Evolutionary conservation across 2,113 vertebrate genomes (phyloP).

Genomic region (Corythoichthys haematopterus): DNA sequence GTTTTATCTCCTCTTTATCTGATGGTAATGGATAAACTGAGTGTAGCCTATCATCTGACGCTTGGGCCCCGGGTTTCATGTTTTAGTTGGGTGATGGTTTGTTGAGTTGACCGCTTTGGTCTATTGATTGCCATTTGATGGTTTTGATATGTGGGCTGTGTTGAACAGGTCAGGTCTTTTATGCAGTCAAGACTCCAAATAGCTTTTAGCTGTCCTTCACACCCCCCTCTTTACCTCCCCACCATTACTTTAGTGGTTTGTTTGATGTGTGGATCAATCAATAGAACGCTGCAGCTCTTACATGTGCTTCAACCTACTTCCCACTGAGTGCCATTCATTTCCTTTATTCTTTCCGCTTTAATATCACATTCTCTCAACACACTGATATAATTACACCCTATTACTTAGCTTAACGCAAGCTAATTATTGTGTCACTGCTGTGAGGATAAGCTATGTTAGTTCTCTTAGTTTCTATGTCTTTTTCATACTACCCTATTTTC

Average conservation of each 20-base stretch:
- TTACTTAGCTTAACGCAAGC: slow-evolving; percentile 66
- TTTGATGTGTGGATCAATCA: slow-evolving; percentile 73
- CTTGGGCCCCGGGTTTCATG: slow-evolving; percentile 67
- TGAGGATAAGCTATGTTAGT: slow-evolving; percentile 68
- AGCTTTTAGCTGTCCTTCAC: slow-evolving; percentile 74
- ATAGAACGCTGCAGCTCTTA: slow-evolving; percentile 65
- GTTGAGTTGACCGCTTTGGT: slow-evolving; percentile 74
- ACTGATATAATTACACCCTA: slow-evolving; percentile 66
- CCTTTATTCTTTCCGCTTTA: slow-evolving; percentile 55
- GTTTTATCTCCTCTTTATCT: slow-evolving; percentile 75
- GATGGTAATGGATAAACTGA: slow-evolving; percentile 74
- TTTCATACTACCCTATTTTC: slow-evolving; percentile 45
- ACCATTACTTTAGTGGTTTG: slow-evolving; percentile 64
- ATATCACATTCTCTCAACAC: slow-evolving; percentile 61
- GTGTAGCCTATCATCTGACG: slow-evolving; percentile 73
- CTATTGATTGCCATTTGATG: slow-evolving; percentile 75
- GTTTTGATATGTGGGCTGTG: slow-evolving; percentile 73
- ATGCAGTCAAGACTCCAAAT: slow-evolving; percentile 70
- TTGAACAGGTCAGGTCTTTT: slow-evolving; percentile 73
- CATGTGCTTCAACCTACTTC: slow-evolving; percentile 63
- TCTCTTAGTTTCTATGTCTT: slow-evolving; percentile 45
- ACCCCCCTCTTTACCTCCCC: slow-evolving; percentile 41
- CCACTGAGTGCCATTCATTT: slow-evolving; percentile 58
- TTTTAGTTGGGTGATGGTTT: slow-evolving; percentile 71
- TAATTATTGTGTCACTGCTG: slow-evolving; percentile 71